Evolutionary conservation across 2,113 vertebrate species (phyloP).

Genomic region (Perccottus glenii): DNA sequence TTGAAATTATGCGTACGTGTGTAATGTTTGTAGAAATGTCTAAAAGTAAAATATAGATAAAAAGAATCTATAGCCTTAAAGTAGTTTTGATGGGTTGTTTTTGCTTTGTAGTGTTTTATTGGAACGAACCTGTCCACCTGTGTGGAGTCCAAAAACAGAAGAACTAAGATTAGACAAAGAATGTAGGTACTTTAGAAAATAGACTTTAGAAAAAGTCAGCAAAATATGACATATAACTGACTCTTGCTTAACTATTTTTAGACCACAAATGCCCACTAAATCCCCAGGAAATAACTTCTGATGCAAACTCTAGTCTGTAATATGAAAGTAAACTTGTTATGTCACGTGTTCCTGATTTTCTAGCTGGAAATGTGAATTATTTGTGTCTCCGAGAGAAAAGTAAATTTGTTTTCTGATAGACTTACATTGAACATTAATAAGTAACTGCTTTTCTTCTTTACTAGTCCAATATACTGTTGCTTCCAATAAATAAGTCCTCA

Average conservation of each 20-base stretch:
- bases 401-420: background rate
- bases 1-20: too few relatives aligned
- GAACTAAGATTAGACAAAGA: too few relatives aligned
- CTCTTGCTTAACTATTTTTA: background rate
- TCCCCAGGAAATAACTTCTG: too few relatives aligned
- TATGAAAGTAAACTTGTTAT: background rate
- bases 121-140: too few relatives aligned
- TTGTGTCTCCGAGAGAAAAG: background rate
- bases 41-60: too few relatives aligned
- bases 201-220: too few relatives aligned
- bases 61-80: too few relatives aligned
- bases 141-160: too few relatives aligned
- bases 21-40: too few relatives aligned
- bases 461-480: constrained; percentile 25
- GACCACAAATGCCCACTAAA: background rate
- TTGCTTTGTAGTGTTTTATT: too few relatives aligned
- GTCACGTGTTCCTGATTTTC: background rate
- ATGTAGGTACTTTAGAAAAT: too few relatives aligned
- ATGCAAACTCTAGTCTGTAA: background rate
- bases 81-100: too few relatives aligned
- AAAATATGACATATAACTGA: background rate
- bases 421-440: constrained; percentile 17
- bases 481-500: constrained; percentile 34
- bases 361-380: background rate
- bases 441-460: constrained; percentile 33